phyloP scores from a whole-genome alignment of 2,888 invertebrate genomes.

The Clistopyga incitator region DNA sequence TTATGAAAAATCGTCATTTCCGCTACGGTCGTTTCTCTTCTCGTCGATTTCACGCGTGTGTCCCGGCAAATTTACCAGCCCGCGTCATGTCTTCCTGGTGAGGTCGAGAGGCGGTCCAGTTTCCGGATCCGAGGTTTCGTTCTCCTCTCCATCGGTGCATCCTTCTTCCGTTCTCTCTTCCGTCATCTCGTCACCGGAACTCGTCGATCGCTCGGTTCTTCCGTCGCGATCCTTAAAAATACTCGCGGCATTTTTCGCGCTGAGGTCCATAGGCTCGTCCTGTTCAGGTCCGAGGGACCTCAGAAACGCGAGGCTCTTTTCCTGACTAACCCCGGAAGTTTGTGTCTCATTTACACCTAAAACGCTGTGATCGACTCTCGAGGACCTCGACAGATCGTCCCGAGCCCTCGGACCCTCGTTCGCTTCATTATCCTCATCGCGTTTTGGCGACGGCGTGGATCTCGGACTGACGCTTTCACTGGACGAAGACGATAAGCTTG shows the following conservation, averaged over 20 bases:
- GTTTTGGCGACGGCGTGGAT: conserved; percentile 80
- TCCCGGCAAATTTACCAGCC: background rate
- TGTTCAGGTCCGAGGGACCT: conserved; percentile 85
- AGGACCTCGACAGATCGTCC: conserved; percentile 15
- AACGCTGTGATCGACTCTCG: conserved; percentile 59
- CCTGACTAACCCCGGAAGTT: conserved; percentile 58
- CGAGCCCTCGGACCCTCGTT: conserved; percentile 62
- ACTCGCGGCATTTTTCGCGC: conserved; percentile 86
- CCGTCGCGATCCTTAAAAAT: conserved; percentile 22
- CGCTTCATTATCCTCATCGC: conserved; percentile 67
- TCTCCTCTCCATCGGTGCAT: conserved; percentile 67
- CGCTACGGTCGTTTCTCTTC: too few species aligned
- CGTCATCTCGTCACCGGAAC: conserved; percentile 60
- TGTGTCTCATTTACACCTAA: background rate
- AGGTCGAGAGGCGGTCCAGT: conserved; percentile 80
- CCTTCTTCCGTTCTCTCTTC: conserved; percentile 50
- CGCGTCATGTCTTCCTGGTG: conserved; percentile 81
- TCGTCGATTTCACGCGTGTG: background rate
- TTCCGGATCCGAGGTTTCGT: conserved; percentile 72
- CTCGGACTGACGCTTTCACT: conserved; percentile 81
- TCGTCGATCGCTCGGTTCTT: conserved; percentile 36
- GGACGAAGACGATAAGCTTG: conserved; percentile 78
- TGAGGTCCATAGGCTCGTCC: conserved; percentile 93
- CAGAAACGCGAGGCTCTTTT: conserved; percentile 80
- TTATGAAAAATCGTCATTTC: background rate